These are phyloP conservation scores for Corbicula japonica DNA, from an alignment of 2,888 invertebrate genomes.

Conservation along the genomic window DNA sequence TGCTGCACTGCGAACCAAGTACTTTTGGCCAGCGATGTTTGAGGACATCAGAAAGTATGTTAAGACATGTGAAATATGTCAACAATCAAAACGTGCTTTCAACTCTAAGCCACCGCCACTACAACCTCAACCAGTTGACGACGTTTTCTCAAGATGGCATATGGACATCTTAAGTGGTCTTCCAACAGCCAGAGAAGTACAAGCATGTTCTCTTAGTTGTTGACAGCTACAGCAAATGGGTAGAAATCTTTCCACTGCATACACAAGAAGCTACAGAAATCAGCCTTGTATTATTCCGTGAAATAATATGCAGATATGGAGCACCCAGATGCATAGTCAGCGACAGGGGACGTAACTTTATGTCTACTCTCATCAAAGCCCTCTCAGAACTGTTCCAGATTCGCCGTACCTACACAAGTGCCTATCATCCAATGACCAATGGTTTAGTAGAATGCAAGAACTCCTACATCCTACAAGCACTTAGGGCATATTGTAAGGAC, in stretches of 20 bases:
- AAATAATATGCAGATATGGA: slow-evolving; percentile 51
- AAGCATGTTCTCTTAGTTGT: slow-evolving; percentile 59
- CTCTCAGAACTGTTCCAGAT: slow-evolving; percentile 46
- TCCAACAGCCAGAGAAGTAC: slow-evolving; percentile 49
- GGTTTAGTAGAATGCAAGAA: slow-evolving; percentile 55
- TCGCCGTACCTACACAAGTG: slow-evolving; percentile 21
- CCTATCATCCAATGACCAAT: slow-evolving; percentile 64
- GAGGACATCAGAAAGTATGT: slow-evolving; percentile 46
- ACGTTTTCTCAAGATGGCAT: slow-evolving; percentile 53
- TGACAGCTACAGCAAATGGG: slow-evolving; percentile 58
- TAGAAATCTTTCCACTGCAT: slow-evolving; percentile 34
- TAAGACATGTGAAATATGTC: slow-evolving; percentile 53
- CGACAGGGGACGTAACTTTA: slow-evolving; percentile 50
- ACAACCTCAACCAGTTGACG: slow-evolving; percentile 87
- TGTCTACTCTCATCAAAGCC: slow-evolving; percentile 41
- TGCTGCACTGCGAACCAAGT: slow-evolving; percentile 50
- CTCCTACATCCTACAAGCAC: slow-evolving; percentile 53
- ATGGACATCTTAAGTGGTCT: slow-evolving; percentile 59
- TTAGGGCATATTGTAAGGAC: slow-evolving; percentile 49
- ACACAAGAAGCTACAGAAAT: slow-evolving; percentile 51
- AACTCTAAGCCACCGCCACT: slow-evolving; percentile 45
- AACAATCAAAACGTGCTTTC: slow-evolving; percentile 40
- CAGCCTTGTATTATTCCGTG: slow-evolving; percentile 35
- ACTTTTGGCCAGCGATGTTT: slow-evolving; percentile 65
- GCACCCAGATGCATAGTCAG: slow-evolving; percentile 26